Conservation (phyloP, 2,888 invertebrate species). For the Neria commutata region DNA sequence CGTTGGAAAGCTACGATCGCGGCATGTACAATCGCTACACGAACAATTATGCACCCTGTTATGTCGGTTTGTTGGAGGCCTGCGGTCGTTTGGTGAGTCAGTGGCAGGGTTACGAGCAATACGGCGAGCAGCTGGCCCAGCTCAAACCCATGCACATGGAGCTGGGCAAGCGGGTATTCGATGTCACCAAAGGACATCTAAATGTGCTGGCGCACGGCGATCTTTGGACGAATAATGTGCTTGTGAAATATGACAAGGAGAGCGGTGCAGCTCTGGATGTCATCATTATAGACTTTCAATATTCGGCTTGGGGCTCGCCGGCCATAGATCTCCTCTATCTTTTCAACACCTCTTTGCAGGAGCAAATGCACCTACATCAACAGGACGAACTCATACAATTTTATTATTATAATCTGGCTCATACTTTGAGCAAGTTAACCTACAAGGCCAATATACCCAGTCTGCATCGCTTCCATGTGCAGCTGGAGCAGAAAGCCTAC, state of each 20-base stretch:
- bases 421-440: conserved; percentile 44
- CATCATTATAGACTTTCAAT: conserved; percentile 59
- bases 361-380: conserved; percentile 48
- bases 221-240: conserved; percentile 59
- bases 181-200: conserved; percentile 41
- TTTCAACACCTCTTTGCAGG: conserved; percentile 53
- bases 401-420: conserved; percentile 46
- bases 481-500: conserved; percentile 50
- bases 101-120: conserved; percentile 48
- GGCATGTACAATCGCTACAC: conserved; percentile 59
- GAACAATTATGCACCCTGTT: conserved; percentile 49
- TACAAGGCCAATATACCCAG: conserved; percentile 52
- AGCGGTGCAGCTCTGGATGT: conserved; percentile 48
- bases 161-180: conserved; percentile 51
- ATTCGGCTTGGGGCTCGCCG: conserved; percentile 60
- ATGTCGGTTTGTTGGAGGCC: conserved; percentile 49
- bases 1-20: conserved; percentile 49
- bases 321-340: conserved; percentile 58
- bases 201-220: conserved; percentile 59
- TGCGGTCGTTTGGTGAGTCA: conserved; percentile 46
- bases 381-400: conserved; percentile 55
- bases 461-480: conserved; percentile 49
- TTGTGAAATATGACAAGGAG: conserved; percentile 49
- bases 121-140: conserved; percentile 47
- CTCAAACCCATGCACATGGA: conserved; percentile 52